A percentile compares a stretch with the other conserved stretches of the same genome.
Conservation (phyloP, 2,113 vertebrate genomes). For the Sterna hirundo region DNA sequence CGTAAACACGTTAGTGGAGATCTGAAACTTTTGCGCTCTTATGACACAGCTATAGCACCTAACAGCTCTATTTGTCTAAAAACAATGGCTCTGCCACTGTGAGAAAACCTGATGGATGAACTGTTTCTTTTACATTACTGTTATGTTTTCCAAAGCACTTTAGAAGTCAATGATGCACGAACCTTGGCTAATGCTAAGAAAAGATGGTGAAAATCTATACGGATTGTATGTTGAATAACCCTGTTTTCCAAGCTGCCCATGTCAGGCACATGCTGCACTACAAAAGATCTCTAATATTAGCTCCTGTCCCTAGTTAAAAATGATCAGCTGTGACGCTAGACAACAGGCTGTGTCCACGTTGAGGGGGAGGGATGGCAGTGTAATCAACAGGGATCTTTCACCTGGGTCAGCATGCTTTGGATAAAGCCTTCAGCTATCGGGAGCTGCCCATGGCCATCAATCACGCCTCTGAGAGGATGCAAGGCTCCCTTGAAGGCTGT, state of each 20-base stretch:
- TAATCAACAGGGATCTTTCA: background rate
- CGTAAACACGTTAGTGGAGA: background rate
- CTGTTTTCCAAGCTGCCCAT: background rate
- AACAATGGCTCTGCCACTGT: background rate
- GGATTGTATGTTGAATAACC: background rate
- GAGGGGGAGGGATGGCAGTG: background rate
- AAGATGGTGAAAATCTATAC: background rate
- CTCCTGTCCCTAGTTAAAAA: background rate
- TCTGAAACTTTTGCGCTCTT: background rate
- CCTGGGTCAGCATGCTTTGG: background rate
- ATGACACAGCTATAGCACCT: background rate
- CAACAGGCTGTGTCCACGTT: background rate
- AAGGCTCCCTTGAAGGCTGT: background rate
- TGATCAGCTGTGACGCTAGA: background rate
- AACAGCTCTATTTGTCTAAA: background rate
- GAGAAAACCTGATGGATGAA: background rate
- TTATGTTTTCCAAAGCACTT: background rate
- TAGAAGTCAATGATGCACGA: background rate
- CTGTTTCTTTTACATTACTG: background rate
- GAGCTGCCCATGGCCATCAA: background rate
- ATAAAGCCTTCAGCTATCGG: background rate
- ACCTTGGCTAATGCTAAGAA: background rate
- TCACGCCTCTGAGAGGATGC: background rate
- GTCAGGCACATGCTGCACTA: background rate
- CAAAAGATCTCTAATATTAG: background rate